Evolutionary conservation across 2,888 invertebrate species (phyloP), one percentile per base, ranked within the genome.

Genomic region (Lasius platythorax): DNA sequence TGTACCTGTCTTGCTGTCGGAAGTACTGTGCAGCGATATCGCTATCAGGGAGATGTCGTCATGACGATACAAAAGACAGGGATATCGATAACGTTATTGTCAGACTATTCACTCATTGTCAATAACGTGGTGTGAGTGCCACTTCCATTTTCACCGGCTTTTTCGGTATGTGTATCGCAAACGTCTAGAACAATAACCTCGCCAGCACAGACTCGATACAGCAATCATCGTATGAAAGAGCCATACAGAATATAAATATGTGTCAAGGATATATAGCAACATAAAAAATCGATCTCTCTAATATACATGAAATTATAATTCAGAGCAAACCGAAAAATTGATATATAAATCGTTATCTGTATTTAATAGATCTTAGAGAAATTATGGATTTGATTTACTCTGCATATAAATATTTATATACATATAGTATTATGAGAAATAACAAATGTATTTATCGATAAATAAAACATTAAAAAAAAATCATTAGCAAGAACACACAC

Each of bases 21-120:
- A 81, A 81, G 46, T 37, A 61, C 46, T n/a, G 15, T 40, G 30
- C 46, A 28, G 18, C 61, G 79, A 78, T 67, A 78, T 78, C 46
- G 79, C 23, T 70, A 61, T 70, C 58, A 58, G 43, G 56, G 33
- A 79, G 79, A 58, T 58, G 53, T 33, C 58, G 33, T 79, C 58
- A 43, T 70, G 79, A 70, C 61, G 58, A 43, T 37, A 79, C 70
- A 79, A 79, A 79, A 79, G 70, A 79, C 79, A 70, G 79, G 79
- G 70, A 79, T 79, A 79, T 79, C 79, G 79, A 79, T 79, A 79
- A 79, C 61, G 43, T 56, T 37, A 58, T 68, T 79, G 70, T 61
- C 79, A 46, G 12, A 61, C 70, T 79, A 70, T 58, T 78, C 58
- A 58, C 64, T 6, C 23, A 33, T 23, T 37, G 23, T 23, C 23